Conservation (phyloP, 1,140 invertebrate species). For the Drosophila murphyi region DNA sequence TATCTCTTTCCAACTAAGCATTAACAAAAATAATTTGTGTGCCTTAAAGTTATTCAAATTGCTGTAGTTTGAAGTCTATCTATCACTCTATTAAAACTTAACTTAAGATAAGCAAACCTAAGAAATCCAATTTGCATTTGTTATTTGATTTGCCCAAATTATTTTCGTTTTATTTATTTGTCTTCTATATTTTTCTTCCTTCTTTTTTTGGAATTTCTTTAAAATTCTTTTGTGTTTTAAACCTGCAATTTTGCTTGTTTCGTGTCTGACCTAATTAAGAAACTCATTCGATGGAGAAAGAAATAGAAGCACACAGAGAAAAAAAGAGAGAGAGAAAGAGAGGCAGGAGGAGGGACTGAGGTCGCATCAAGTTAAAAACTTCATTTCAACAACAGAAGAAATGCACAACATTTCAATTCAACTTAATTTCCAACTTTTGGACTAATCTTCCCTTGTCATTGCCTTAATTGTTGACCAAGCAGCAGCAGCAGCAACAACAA, state of each 20-base stretch:
- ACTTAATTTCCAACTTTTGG: constrained; percentile 78
- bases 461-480: constrained; percentile 76
- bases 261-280: constrained; percentile 30
- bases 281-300: constrained; percentile 31
- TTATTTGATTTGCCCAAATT: constrained; percentile 35
- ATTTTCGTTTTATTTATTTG: constrained; percentile 16
- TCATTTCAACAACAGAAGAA: constrained; percentile 32
- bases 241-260: constrained; percentile 28
- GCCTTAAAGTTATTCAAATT: not conserved
- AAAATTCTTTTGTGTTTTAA: constrained; percentile 25
- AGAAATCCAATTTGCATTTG: constrained; percentile 25
- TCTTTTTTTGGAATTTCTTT: not conserved
- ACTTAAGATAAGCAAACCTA: constrained; percentile 2
- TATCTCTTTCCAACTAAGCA: too few relatives aligned
- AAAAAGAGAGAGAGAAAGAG: not conserved
- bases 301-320: not conserved
- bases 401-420: constrained; percentile 69
- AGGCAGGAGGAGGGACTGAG: not conserved
- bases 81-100: not conserved
- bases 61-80: too few relatives aligned
- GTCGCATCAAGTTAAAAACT: constrained; percentile 48
- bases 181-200: not conserved
- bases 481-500: constrained; percentile 31
- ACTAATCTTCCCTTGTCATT: constrained; percentile 73
- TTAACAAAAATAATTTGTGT: too few relatives aligned